Conservation (phyloP, 2,888 invertebrate species). For the Esperia sulphurella region DNA sequence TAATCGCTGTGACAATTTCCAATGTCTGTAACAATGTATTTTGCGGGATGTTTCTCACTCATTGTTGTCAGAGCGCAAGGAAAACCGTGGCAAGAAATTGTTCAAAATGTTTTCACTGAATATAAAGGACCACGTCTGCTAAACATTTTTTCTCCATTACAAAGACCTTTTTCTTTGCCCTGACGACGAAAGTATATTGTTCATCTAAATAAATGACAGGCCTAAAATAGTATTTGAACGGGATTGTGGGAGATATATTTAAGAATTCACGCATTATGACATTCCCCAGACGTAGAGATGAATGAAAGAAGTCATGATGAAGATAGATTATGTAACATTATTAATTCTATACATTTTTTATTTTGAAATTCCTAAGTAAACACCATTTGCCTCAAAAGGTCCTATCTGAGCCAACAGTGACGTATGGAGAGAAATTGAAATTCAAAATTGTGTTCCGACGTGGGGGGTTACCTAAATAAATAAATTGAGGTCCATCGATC, state of each 20-base stretch:
- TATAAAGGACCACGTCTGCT: background rate
- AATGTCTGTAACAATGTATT: conserved; percentile 1
- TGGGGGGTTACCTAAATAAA: conserved; percentile 15
- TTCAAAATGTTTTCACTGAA: conserved; percentile 4
- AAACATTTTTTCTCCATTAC: conserved; percentile 2
- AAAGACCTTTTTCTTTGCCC: background rate
- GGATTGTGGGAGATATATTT: background rate
- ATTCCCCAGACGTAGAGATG: background rate
- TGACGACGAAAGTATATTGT: background rate
- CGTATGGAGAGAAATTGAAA: conserved; percentile 2
- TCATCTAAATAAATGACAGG: background rate
- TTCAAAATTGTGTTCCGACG: conserved; percentile 1
- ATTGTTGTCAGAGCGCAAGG: background rate
- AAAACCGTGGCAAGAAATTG: background rate
- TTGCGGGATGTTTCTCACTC: background rate
- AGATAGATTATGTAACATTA: too few species aligned
- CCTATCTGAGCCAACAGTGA: too few species aligned
- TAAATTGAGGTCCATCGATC: conserved; percentile 22
- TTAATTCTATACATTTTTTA: too few species aligned
- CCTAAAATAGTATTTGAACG: background rate
- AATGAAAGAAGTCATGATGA: too few species aligned
- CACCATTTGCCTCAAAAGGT: background rate
- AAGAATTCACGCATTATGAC: background rate
- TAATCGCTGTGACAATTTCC: background rate
- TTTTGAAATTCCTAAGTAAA: too few species aligned